Evolutionary conservation across 1,140 invertebrate species (phyloP), one percentile per base, ranked within the genome.

Genomic region (Sminthurides bifidus): DNA sequence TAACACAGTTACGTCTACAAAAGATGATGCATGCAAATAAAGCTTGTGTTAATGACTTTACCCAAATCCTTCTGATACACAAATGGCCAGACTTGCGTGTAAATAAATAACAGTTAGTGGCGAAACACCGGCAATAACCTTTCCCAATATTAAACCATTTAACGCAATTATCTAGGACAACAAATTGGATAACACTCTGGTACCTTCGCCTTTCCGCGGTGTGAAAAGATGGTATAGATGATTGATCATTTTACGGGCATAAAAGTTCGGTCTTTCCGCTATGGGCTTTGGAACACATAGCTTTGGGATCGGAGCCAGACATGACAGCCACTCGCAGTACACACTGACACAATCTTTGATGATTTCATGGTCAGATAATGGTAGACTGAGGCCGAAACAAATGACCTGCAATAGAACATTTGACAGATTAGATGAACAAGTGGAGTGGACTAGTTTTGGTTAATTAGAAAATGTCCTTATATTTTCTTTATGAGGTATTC

Each of bases 211-310:
- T 68, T 84, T 83, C 44, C 92, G 75, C n/a, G 92, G 92, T 37
- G 93, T 82, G 74, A 97, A 98, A 40, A 97, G 75, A 74, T 97
- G 94, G 67, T 94, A 86, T 55, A 97, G 81, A 73, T 96, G 92
- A 46, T 82, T 80, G 24, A 97, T 83, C 61, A 98, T 96, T 70
- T 84, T 87, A 59, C 87, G 77, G 1, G 88, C 85, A 74, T 94
- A 97, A 54, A 85, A 78, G 69, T 93, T 92, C 0, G 93, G 87
- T 69, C 93, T 86, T 48, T 91, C 84, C 33, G 81, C 74, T 14
- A 98, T 81, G 2, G 86, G 88, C 65, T 79, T 79, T 1, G 92
- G 92, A 19, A 95, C 85, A 63, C 82, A 81, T 61, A 84, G 76
- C 65, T 87, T 86, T 1, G 88, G 85, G 56, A 75, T 68, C 1